Evolutionary conservation across 2,888 invertebrate species (phyloP).

Genomic region (Lycia hirtaria): DNA sequence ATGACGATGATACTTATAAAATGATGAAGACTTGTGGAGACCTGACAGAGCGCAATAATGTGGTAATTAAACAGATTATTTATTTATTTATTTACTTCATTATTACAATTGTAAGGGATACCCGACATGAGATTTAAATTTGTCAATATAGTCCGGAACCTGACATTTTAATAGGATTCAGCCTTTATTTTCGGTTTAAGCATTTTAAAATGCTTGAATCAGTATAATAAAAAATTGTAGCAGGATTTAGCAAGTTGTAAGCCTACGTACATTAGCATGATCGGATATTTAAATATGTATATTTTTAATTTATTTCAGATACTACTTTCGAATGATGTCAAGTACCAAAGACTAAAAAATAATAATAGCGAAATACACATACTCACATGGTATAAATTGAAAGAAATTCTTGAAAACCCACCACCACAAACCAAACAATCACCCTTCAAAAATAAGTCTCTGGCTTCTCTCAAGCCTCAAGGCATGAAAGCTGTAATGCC

Average conservation of each 20-base stretch:
- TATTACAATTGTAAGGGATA: too few species aligned
- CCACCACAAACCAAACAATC: not conserved
- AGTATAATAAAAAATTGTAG: too few species aligned
- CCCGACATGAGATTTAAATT: too few species aligned
- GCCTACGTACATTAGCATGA: not conserved
- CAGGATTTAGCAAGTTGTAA: too few species aligned
- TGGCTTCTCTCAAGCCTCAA: too few species aligned
- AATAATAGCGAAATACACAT: constrained; percentile 20
- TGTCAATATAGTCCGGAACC: too few species aligned
- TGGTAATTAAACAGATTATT: constrained; percentile 18
- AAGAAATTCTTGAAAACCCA: constrained; percentile 20
- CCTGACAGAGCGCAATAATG: constrained; percentile 24
- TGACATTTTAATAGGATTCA: too few species aligned
- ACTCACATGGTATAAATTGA: constrained; percentile 28
- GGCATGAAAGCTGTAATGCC: constrained; percentile 29
- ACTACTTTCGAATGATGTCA: constrained; percentile 26
- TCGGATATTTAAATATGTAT: not conserved
- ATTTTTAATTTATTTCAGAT: constrained; percentile 21
- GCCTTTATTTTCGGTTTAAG: too few species aligned
- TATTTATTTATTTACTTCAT: not conserved
- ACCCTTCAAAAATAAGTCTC: constrained; percentile 4
- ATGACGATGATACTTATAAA: constrained; percentile 28
- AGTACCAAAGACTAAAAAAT: constrained; percentile 16
- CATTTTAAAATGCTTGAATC: too few species aligned
- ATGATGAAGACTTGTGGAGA: constrained; percentile 26